These are phyloP conservation scores for Ginglymostoma cirratum DNA, from an alignment of 2,113 vertebrate genomes.

Conservation along the genomic window DNA sequence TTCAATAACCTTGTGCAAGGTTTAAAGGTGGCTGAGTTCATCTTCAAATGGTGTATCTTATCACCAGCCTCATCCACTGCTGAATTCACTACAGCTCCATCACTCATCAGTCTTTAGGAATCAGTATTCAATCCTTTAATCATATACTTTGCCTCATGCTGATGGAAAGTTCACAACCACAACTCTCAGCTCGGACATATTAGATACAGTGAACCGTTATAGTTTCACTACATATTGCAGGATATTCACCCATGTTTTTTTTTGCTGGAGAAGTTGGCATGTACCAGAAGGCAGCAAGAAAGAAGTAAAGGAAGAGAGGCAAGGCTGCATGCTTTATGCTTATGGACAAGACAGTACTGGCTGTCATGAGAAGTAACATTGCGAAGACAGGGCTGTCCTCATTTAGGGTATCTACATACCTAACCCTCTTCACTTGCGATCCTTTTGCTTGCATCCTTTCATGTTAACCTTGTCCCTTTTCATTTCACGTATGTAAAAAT, in stretches of 20 bases:
- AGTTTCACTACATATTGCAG: too few relatives aligned
- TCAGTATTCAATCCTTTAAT: neutral
- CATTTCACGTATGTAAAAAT: neutral
- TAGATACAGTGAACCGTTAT: too few relatives aligned
- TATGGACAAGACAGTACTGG: neutral
- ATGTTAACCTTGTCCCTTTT: neutral
- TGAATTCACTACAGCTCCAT: too few relatives aligned
- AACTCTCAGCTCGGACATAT: neutral
- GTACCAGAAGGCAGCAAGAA: neutral
- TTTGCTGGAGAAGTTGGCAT: neutral
- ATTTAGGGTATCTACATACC: too few relatives aligned
- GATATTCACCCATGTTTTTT: neutral
- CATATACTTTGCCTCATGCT: neutral
- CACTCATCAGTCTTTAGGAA: neutral
- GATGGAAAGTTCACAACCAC: neutral
- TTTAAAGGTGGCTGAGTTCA: neutral
- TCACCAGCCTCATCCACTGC: neutral
- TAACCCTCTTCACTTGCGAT: too few relatives aligned
- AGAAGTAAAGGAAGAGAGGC: neutral
- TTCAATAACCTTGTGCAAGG: neutral
- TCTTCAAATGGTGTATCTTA: neutral
- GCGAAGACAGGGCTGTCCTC: neutral
- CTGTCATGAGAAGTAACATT: neutral
- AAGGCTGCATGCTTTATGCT: too few relatives aligned
- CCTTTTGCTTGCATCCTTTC: too few relatives aligned